Evolutionary conservation across 2,888 invertebrate species (phyloP), one percentile per base, ranked within the genome.

Genomic region (Nomada ferruginata): DNA sequence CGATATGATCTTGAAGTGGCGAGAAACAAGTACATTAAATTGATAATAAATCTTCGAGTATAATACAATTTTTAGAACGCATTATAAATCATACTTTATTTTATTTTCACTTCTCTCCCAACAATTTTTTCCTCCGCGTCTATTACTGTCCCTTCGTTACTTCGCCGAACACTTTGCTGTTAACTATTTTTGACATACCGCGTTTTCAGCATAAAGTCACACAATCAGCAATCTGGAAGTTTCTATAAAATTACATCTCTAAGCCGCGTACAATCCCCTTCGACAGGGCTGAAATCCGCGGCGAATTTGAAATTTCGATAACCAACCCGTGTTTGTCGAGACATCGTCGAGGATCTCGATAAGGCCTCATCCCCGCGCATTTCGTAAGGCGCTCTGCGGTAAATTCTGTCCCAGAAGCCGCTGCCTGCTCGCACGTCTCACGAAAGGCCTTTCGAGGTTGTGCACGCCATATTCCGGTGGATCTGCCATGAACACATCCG

Each of bases 401-500:
- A 86, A 87, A 79, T 89, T 88, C 86, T 80, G 71, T 75, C 68
- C 74, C 78, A 71, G 53, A 72, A 76, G 75, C 63, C 64, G 47
- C 52, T 55, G 47, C 50, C 71, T 18, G 29, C 52, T 23, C 66
- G 36, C 44, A 52, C 42, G 59, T 23, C 26, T 76, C 73, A 76
- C 75, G 75, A 82, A 86, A 85, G 71, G 74, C 85, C 81, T 84
- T 85, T 78, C 85, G 84, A 86, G 87, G 76, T 57, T 52, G 80
- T 79, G 68, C 77, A 66, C 83, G 78, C 69, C 76, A 85, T 89
- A 91, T 92, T 90, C 90, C 90, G 84, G 83, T 89, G 90, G 90
- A 91, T 91, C 88, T 83, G 76, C 88, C 89, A 88, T 89, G 92
- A 91, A 92, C 92, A 91, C 91, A 92, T 91, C 91, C 90, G 90